A percentile compares a stretch with the other conserved stretches of the same genome.
Evolutionary conservation across 2,888 invertebrate species (phyloP).

Genomic region (Hetaerina titia): DNA sequence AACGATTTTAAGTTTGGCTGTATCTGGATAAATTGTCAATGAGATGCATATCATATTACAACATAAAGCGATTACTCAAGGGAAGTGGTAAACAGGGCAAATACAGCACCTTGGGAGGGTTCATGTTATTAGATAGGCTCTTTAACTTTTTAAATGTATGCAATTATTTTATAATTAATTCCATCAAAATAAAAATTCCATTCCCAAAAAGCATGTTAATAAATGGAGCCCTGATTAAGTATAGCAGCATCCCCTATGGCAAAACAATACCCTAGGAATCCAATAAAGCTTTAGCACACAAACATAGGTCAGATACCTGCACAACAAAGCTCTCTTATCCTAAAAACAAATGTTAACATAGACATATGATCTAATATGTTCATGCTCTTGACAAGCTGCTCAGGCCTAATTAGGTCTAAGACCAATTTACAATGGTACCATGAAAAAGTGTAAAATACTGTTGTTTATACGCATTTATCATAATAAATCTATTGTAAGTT

Average conservation of each 20-base stretch:
- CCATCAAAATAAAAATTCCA: background rate
- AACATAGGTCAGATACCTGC: background rate
- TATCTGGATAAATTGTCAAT: no score
- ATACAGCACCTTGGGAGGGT: background rate
- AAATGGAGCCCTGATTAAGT: background rate
- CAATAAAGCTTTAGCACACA: background rate
- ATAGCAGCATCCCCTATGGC: background rate
- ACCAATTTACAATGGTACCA: background rate
- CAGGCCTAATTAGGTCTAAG: background rate
- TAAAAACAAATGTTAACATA: background rate
- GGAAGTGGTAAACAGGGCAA: no score
- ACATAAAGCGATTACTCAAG: no score
- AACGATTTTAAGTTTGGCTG: no score
- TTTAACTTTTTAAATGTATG: background rate
- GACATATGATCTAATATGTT: background rate
- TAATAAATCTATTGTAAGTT: no score
- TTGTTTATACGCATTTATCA: no score
- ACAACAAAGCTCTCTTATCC: conserved; percentile 22
- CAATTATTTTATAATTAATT: background rate
- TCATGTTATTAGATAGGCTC: background rate
- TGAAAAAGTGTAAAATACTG: no score
- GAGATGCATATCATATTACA: no score
- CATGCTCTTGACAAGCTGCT: background rate
- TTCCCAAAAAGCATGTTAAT: background rate
- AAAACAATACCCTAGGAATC: background rate